Evolutionary conservation across 1,140 invertebrate genomes (phyloP), one percentile per base, ranked within the genome.

Genomic region (Eumeta japonica): DNA sequence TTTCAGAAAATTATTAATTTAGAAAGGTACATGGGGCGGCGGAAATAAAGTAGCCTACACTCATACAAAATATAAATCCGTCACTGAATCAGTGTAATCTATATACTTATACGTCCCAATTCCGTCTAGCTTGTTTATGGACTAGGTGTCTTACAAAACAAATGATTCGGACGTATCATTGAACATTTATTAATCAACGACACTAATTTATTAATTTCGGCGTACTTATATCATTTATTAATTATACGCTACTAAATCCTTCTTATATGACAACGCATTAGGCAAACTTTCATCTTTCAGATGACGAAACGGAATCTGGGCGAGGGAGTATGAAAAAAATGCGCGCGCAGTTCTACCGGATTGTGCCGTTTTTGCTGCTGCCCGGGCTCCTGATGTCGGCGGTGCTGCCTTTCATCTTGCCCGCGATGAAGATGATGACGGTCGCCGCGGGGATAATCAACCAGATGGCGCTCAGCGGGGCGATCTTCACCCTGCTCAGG

Each of bases 341-440:
- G 27, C 46, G 59, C 9, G 75, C 74, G 37, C 45, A 45, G 18
- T 68, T 75, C 17, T 70, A 67, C 38, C 46, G 60, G 19, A 45
- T 73, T 3, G 37, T 70, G 10, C 75, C 73, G 3, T 45, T 67
- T 27, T 28, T 77, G 18, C 37, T 76, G 24, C 42, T 75, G 9
- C 75, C 75, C 3, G 73, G 73, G 2, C 54, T 77, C 2, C 56
- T 77, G 3, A 75, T 76, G 66, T 70, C 75, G 2, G 73, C 75
- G 3, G 51, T 77, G 16, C 52, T 77, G 37, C 75, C 75, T 7
- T 77, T 77, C 39, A 53, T 75, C 16, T 55, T 77, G 47, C 75
- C 75, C 30, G 63, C 65, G 0, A 43, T 77, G 27, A 76, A 75
- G 48, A 64, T 77, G 57, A 68, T 70, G 59, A 60, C 63, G 1